Evolutionary conservation across 2,888 invertebrate species (phyloP).

Genomic region (Colostygia pectinataria): DNA sequence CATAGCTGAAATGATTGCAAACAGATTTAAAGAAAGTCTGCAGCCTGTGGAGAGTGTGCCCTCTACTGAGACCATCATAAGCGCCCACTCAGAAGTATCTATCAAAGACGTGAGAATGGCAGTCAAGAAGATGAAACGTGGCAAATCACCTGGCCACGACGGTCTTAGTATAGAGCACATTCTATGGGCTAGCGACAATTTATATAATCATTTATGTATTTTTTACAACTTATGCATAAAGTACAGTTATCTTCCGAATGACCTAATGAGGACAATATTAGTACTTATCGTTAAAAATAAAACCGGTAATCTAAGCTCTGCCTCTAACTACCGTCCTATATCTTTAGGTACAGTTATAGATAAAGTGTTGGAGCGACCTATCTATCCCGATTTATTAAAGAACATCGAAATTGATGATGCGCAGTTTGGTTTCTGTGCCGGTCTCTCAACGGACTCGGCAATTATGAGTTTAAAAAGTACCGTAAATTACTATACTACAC

Average conservation of each 20-base stretch:
- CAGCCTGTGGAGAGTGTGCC: slow-evolving; percentile 3
- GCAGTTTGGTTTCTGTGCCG: slow-evolving; percentile 17
- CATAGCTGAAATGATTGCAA: slow-evolving; percentile 4
- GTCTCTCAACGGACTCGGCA: slow-evolving; percentile 17
- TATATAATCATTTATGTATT: not conserved
- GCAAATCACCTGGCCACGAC: slow-evolving; percentile 15
- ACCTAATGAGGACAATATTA: slow-evolving; percentile 4
- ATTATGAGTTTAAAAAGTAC: slow-evolving; percentile 13
- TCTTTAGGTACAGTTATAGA: slow-evolving; percentile 13
- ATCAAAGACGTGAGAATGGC: not conserved
- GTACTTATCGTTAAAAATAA: slow-evolving; percentile 5
- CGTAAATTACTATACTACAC: too few relatives aligned
- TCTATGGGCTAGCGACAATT: too few relatives aligned
- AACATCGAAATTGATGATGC: slow-evolving; percentile 1
- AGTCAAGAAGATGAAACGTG: slow-evolving; percentile 8
- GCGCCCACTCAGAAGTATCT: not conserved
- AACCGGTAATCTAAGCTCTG: slow-evolving; percentile 1
- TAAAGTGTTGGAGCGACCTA: slow-evolving; percentile 9
- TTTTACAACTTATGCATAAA: slow-evolving; percentile 2
- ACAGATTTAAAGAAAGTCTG: not conserved
- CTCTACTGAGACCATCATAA: not conserved
- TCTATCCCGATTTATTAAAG: not conserved
- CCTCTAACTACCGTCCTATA: slow-evolving; percentile 7
- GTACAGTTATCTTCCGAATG: slow-evolving; percentile 1
- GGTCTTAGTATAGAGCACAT: slow-evolving; percentile 11